Base-by-base conservation (phyloP, 2,888 invertebrate species). In the Linnaemya vulpina region DNA sequence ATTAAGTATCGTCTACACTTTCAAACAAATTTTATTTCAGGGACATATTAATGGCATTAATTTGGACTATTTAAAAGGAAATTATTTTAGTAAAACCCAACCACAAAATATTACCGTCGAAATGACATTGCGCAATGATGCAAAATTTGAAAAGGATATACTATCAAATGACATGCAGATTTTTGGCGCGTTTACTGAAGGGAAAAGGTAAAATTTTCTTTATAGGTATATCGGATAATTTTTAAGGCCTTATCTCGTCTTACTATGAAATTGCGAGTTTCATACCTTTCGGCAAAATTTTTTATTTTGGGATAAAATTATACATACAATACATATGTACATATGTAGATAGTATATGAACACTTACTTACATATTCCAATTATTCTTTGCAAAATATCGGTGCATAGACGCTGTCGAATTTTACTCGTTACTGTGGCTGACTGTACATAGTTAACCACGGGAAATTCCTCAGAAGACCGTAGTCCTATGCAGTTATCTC, bases 41-140 rank as follows among this genome's bases (percentile, higher is more conserved):
- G 93, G 93, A 30, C 89, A 89, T 4, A 86, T 94, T 1, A 93
- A 93, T 87, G 93, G 93, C 35, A 90, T 93, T 13, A 90, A 93
- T 86, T 88, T 94, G 68, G 89, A 91, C 9, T 90, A 92, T 87
- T 87, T 94, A 55, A 90, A 91, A 20, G 88, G 92, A 17, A 93
- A 93, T 88, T 94, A 94, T 84, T 92, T 95, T 63, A 94, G 94
- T 87, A 93, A 93, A 88, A 91, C 93, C 5, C 91, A 90, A 75
- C 88, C 92, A 35, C 94, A 94, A 91, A 90, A 89, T 17, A 90
- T 94, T 43, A 87, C 89, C 7, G 92, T 92, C 11, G 89, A 90
- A 63, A 90, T 94, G 83, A 87, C 90, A 49, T 93, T 94, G 86
- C 87, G 91, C 8, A 91, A 92, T 86, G 90, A 90, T 58, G 90